These are phyloP conservation scores for Potorous gilbertii DNA, from an alignment of 2,797 vertebrate genomes.

Conservation along the genomic window DNA sequence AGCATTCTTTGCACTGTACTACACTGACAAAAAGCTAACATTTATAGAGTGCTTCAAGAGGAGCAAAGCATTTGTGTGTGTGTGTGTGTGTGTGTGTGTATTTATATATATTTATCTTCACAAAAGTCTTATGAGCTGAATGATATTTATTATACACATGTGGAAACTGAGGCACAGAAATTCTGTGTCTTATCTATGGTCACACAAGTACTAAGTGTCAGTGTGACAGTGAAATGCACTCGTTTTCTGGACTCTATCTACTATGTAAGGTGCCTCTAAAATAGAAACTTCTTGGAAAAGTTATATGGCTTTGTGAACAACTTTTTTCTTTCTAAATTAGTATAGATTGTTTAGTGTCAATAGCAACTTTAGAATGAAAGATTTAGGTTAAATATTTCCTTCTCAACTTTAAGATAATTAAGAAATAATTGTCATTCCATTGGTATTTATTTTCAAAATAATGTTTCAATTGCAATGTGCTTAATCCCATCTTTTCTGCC, in stretches of 20 bases:
- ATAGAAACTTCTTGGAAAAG: slow-evolving; percentile 28
- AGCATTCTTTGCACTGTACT: background rate
- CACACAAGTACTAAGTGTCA: background rate
- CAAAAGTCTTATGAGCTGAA: background rate
- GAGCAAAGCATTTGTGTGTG: background rate
- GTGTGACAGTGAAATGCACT: background rate
- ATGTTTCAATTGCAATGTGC: background rate
- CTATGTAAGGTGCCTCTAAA: background rate
- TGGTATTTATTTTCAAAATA: slow-evolving; percentile 9
- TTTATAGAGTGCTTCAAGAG: background rate
- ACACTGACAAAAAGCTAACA: background rate
- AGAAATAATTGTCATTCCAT: slow-evolving; percentile 2
- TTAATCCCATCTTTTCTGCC: background rate
- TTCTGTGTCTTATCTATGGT: background rate
- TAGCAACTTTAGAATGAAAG: slow-evolving; percentile 10
- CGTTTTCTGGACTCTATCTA: background rate
- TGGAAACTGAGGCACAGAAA: background rate
- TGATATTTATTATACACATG: background rate
- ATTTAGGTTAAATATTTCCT: background rate
- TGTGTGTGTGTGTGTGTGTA: too few relatives aligned
- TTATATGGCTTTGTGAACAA: background rate
- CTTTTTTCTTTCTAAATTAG: slow-evolving; percentile 3
- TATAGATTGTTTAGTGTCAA: slow-evolving; percentile 2
- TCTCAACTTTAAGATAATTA: slow-evolving; percentile 15
- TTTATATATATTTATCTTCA: background rate